These are phyloP conservation scores for Anastrepha obliqua DNA, from an alignment of 1,140 invertebrate genomes.

Conservation along the genomic window DNA sequence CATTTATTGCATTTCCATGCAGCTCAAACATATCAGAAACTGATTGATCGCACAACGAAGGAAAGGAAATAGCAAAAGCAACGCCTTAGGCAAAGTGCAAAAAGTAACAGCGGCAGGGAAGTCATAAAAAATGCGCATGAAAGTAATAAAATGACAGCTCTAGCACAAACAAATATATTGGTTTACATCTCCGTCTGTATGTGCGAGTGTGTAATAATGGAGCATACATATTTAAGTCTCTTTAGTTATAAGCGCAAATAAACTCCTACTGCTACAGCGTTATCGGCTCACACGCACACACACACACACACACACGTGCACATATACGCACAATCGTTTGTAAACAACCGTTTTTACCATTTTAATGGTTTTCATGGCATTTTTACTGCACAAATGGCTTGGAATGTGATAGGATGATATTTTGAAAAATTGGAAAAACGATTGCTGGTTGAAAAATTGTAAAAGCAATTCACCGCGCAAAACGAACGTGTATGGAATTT, in stretches of 20 bases:
- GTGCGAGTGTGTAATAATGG: background rate
- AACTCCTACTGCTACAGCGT: too few species aligned
- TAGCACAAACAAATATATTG: background rate
- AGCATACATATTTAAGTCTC: too few species aligned
- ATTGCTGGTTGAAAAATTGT: conserved; percentile 6
- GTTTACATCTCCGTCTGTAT: background rate
- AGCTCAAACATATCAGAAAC: background rate
- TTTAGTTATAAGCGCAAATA: too few species aligned
- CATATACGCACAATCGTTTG: background rate
- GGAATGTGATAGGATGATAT: conserved; percentile 37
- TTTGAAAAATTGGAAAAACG: conserved; percentile 11
- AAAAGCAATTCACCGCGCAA: conserved; percentile 21
- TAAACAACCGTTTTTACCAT: background rate
- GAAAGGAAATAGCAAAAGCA: background rate
- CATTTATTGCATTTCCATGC: background rate
- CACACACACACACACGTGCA: background rate
- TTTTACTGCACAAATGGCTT: conserved; percentile 30
- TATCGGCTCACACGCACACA: background rate
- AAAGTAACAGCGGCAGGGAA: background rate
- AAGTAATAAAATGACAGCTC: background rate
- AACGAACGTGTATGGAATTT: background rate
- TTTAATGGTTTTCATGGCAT: conserved; percentile 32
- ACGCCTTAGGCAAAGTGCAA: background rate
- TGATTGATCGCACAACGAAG: background rate
- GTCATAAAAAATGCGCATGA: background rate